These are phyloP conservation scores for Litocranius walleri DNA, from an alignment of 2,113 vertebrate species.

Conservation along the genomic window DNA sequence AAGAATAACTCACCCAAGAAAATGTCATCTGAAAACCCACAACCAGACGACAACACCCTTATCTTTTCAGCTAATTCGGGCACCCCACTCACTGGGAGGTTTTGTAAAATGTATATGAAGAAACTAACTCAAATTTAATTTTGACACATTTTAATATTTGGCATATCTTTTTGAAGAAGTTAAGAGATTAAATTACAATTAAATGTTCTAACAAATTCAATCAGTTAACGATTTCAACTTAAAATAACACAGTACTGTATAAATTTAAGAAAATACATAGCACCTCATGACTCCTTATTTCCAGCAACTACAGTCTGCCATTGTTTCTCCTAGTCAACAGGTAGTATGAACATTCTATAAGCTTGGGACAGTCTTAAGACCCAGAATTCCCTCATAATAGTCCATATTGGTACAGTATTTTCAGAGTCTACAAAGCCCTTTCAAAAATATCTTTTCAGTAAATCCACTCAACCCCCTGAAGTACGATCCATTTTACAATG, in stretches of 20 bases:
- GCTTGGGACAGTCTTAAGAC: neutral
- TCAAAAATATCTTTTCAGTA: neutral
- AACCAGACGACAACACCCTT: neutral
- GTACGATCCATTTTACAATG: neutral
- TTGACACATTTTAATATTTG: conserved; percentile 7
- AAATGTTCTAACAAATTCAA: conserved; percentile 4
- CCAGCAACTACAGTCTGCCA: neutral
- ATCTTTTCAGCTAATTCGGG: neutral
- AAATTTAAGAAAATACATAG: neutral
- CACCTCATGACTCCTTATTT: neutral
- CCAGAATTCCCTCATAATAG: neutral
- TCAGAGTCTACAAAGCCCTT: neutral
- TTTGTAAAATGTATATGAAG: neutral
- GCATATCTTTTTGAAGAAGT: neutral
- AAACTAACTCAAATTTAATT: conserved; percentile 27
- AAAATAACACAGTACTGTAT: neutral
- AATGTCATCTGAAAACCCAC: neutral
- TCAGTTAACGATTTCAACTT: neutral
- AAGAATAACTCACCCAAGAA: neutral
- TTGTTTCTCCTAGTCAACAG: neutral
- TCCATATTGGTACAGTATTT: neutral
- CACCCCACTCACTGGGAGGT: neutral
- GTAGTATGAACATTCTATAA: neutral
- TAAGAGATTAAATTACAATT: neutral
- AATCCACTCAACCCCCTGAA: neutral